Base-by-base conservation (phyloP, 2,888 invertebrate species). In the Torymus texanus region DNA sequence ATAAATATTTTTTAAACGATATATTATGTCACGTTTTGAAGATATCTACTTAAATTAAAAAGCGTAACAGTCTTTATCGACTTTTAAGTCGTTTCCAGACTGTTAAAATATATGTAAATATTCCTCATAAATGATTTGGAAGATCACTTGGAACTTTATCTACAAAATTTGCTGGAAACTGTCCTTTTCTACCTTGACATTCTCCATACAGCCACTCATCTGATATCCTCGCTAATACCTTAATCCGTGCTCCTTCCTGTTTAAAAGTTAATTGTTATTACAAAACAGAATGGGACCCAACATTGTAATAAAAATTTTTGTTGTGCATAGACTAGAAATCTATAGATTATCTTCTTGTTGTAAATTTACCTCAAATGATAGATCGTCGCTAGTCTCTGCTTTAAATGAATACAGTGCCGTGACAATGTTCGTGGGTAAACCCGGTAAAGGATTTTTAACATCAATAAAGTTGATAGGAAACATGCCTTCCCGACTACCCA, bases 391-490 rank as follows among this genome's bases (percentile, higher is more conserved):
- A 4, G 91, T 91, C 83, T 93, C 94, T 4, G 95, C 93, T 59
- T 92, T 91, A 88, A 96, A 96, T 86, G 95, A 92, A 89, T 95
- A 96, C 75, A 96, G 88, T n/a, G 95, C 95, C 68, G 93, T 94
- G 2, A 92, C 92, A 80, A 91, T 75, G 74, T 91, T 82, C 59
- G 83, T 83, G 56, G 84, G 81, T 21, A 83, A 78, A 11, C 84
- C 91, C 50, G 92, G 91, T 77, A 95, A 90, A 75, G 96, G 95
- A 83, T 95, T 93, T 88, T 94, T 94, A 65, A 97, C 91, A 84
- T 96, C 93, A 82, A 97, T 92, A 90, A 95, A 97, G 90, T 93
- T 95, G 24, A 92, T 91, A 1, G 97, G 97, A 91, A 97, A 97
- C 84, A 97, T 94, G 58, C 97, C 97, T 88, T 94, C 94, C 79